These are phyloP conservation scores for Nibea coibor DNA, from an alignment of 2,113 vertebrate genomes.

Conservation along the genomic window DNA sequence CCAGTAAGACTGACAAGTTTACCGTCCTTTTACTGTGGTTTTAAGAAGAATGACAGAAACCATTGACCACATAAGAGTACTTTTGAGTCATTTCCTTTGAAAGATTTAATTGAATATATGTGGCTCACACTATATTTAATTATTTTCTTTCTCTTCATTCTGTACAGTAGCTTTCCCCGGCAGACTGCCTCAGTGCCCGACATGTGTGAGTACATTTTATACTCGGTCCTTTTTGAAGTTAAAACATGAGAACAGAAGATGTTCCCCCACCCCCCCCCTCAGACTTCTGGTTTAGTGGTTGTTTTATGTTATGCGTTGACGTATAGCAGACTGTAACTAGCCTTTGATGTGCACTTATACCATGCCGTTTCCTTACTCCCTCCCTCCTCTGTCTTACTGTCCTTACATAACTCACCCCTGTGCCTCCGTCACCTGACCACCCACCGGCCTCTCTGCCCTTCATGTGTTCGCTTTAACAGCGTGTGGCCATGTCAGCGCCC, in stretches of 20 bases:
- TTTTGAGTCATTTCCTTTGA: neutral
- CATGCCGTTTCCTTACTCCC: conserved; percentile 6
- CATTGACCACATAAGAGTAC: conserved; percentile 8
- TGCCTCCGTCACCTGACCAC: neutral
- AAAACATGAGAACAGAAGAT: conserved; percentile 23
- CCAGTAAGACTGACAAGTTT: conserved; percentile 69
- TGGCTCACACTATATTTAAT: neutral
- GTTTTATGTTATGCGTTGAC: conserved; percentile 35
- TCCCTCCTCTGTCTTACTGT: conserved; percentile 3
- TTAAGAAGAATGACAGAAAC: conserved; percentile 6
- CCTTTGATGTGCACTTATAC: conserved; percentile 54
- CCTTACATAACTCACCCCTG: neutral
- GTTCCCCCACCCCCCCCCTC: neutral
- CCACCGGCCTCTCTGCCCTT: conserved; percentile 6
- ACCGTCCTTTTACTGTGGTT: neutral
- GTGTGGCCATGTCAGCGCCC: conserved; percentile 45
- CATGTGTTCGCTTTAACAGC: conserved; percentile 56
- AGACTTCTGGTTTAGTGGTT: conserved; percentile 35
- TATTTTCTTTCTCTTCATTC: conserved; percentile 13
- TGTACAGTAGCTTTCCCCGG: conserved; percentile 57
- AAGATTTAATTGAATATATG: conserved; percentile 18
- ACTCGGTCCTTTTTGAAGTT: conserved; percentile 42
- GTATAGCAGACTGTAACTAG: conserved; percentile 12
- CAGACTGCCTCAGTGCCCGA: conserved; percentile 66
- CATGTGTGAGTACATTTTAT: conserved; percentile 73